phyloP scores from a whole-genome alignment of 1,140 invertebrate species.

The Paralvinella palmiformis region DNA sequence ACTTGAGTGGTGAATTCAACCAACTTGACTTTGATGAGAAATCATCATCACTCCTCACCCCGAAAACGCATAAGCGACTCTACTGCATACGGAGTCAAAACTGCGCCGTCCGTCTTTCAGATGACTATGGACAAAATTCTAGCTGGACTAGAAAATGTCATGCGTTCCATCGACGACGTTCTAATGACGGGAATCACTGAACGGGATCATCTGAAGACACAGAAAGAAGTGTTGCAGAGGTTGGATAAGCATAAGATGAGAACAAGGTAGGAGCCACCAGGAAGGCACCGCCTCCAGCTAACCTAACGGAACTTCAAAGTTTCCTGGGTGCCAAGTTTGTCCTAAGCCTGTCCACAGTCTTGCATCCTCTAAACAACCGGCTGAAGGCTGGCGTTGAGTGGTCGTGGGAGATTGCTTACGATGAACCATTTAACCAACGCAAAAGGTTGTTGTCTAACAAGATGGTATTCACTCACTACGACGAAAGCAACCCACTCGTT shows the following conservation, averaged over 20 bases:
- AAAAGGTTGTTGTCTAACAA: conserved; percentile 2
- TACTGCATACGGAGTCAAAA: neutral
- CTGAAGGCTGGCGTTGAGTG: neutral
- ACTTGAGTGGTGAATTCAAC: neutral
- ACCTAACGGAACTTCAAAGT: conserved; percentile 36
- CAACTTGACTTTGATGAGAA: neutral
- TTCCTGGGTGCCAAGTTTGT: conserved; percentile 46
- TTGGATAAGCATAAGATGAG: conserved; percentile 16
- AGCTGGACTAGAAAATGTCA: neutral
- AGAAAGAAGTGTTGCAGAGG: neutral
- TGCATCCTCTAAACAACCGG: neutral
- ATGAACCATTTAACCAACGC: neutral
- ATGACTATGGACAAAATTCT: neutral
- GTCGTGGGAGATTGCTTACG: neutral
- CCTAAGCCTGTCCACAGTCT: neutral
- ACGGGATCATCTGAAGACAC: neutral
- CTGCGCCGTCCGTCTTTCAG: neutral
- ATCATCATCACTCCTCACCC: neutral
- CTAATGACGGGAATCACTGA: neutral
- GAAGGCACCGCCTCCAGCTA: conserved; percentile 20
- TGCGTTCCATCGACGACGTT: neutral
- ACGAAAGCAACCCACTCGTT: neutral
- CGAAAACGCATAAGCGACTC: neutral
- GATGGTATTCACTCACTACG: conserved; percentile 2
- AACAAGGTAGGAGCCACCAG: conserved; percentile 45